A percentile compares a stretch with the other conserved stretches of the same genome.
Conservation (phyloP, 2,113 vertebrate genomes). For the Tor tambroides region DNA sequence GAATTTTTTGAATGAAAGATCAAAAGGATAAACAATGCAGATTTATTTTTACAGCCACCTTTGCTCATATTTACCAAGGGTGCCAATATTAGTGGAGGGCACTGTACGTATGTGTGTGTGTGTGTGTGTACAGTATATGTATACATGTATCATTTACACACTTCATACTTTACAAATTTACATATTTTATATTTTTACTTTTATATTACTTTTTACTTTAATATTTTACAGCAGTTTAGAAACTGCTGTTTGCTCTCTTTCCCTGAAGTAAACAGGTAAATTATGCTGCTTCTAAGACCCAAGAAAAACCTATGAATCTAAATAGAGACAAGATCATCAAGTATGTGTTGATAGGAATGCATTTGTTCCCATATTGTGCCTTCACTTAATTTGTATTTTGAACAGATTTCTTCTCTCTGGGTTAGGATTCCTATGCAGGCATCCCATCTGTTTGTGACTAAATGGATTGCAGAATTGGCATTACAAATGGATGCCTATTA, state of each 20-base stretch:
- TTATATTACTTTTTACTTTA: no score
- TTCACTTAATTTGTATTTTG: constrained; percentile 47
- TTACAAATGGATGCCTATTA: constrained; percentile 56
- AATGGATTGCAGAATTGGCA: constrained; percentile 56
- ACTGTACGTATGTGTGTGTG: no score
- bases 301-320: background rate
- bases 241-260: background rate
- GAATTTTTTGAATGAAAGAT: no score
- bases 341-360: constrained; percentile 7
- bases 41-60: no score
- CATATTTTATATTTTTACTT: background rate
- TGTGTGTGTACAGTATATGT: no score
- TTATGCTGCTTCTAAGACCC: background rate
- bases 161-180: background rate
- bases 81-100: no score
- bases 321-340: constrained; percentile 20
- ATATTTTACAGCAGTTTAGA: background rate
- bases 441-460: constrained; percentile 37
- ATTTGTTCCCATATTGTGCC: constrained; percentile 20
- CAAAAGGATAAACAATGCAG: no score
- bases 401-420: constrained; percentile 14
- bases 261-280: constrained; percentile 2
- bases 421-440: constrained; percentile 24
- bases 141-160: no score
- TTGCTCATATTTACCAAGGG: no score